Percentiles rank a stretch among this genome's conserved stretches.
Evolutionary conservation across 2,888 invertebrate species (phyloP).

Genomic region (Thera obeliscata): DNA sequence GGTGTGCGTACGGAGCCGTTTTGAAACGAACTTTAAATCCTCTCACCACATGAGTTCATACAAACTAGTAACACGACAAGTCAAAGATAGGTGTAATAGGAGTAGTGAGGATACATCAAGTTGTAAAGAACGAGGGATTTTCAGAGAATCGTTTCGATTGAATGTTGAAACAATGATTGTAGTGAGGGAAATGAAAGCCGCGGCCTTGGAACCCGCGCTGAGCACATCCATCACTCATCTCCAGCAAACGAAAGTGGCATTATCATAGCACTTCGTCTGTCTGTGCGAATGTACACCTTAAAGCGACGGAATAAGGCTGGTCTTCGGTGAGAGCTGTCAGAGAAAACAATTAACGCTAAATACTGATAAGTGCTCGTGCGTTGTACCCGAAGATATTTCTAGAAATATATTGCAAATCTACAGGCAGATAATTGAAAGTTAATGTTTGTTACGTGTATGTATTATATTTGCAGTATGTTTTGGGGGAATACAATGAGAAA

Average conservation of each 20-base stretch:
- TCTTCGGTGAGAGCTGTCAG: background rate
- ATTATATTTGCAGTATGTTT: background rate
- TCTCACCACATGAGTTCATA: no score
- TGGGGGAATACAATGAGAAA: background rate
- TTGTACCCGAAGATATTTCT: background rate
- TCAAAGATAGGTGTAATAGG: no score
- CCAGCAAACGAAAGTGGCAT: slow-evolving; percentile 7
- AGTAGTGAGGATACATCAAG: no score
- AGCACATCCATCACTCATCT: slow-evolving; percentile 14
- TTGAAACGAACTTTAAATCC: no score
- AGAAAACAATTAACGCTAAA: slow-evolving; percentile 8
- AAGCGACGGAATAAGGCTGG: background rate
- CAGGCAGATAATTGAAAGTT: background rate
- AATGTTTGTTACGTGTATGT: background rate
- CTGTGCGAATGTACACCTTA: background rate
- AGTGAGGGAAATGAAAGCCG: slow-evolving; percentile 11
- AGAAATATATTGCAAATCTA: background rate
- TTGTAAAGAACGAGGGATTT: background rate
- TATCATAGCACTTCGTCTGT: background rate
- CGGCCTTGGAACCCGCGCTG: background rate
- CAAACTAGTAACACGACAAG: no score
- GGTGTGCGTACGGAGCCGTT: no score
- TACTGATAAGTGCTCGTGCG: slow-evolving; percentile 4
- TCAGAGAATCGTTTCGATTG: background rate
- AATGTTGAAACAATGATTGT: background rate